Evolutionary conservation across 2,797 vertebrate genomes (phyloP).

Genomic region (Glossophaga mutica): DNA sequence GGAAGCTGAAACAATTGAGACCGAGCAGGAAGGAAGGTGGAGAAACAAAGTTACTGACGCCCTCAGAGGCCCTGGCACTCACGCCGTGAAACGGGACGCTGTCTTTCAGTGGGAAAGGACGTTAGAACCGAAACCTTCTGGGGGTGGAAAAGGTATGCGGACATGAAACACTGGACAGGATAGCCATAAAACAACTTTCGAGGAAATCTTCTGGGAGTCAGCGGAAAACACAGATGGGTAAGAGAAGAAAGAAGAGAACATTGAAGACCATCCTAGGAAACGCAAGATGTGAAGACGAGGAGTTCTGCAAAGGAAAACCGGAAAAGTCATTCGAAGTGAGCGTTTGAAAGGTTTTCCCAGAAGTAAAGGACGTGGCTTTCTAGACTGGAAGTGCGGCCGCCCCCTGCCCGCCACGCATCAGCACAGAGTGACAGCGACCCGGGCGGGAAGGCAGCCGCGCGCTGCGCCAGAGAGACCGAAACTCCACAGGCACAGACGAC

Average conservation of each 20-base stretch:
- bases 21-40: background rate
- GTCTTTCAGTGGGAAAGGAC: background rate
- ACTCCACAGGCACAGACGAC: background rate
- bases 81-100: background rate
- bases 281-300: too few species aligned
- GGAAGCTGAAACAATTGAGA: background rate
- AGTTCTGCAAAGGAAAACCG: background rate
- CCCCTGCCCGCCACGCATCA: too few species aligned
- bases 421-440: too few species aligned
- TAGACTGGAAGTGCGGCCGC: background rate
- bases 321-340: background rate
- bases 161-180: background rate
- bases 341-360: background rate
- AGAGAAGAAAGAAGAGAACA: background rate
- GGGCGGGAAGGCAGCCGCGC: too few species aligned
- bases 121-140: background rate
- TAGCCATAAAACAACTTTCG: accelerated
- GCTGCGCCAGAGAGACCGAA: background rate
- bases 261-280: background rate
- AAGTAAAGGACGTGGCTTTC: background rate
- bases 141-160: background rate
- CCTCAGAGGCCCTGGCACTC: background rate
- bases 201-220: background rate
- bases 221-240: background rate
- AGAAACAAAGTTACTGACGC: background rate